Base-by-base conservation (phyloP, 2,113 vertebrate genomes). In the Nycticebus coucang region DNA sequence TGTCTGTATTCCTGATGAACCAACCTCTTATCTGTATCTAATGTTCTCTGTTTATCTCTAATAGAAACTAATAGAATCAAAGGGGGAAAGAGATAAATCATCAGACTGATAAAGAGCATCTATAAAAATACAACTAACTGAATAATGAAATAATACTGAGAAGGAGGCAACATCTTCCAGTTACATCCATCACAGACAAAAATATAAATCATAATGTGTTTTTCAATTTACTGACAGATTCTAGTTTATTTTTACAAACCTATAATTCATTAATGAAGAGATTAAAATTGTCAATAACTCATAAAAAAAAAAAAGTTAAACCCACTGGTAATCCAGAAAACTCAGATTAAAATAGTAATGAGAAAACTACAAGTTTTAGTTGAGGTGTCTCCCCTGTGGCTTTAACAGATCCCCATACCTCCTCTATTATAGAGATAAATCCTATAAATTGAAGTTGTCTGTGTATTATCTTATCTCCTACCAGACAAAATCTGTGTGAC, bases 401-500 rank as follows among this genome's bases (percentile, higher is more conserved):
- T 26, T 69, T 30, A 24, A 21, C 13, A 84, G 37, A 59, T 59
- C 7, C 6, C 4, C 18, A 15, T 45, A 22, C 69, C 64, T 91
- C 71, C 13, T 75, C 30, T 37, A 24, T 18, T 68, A 28, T 24
- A 55, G 18, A 92, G 15, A 35, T 69, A 78, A 13, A 5, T 33
- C 88, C 35, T 71, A 37, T 77, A 78, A 84, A 69, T 60, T 83
- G 37, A 69, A 81, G 60, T 35, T 77, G 2, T 57, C 18, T 60
- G 12, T 62, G 24, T 50, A 57, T 66, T 35, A 4, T 35, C 35
- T 78, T 57, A 24, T 83, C 19, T 33, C 71, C 53, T 10, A n/a
- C n/a, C 50, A 74, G n/a, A 77, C 77, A 53, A 80, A 96, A 84
- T 90, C 66, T 88, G 81, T 87, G 68, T 80, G 59, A 92, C 5